These are phyloP conservation scores for Diprion similis DNA, from an alignment of 1,140 invertebrate species.

Conservation along the genomic window DNA sequence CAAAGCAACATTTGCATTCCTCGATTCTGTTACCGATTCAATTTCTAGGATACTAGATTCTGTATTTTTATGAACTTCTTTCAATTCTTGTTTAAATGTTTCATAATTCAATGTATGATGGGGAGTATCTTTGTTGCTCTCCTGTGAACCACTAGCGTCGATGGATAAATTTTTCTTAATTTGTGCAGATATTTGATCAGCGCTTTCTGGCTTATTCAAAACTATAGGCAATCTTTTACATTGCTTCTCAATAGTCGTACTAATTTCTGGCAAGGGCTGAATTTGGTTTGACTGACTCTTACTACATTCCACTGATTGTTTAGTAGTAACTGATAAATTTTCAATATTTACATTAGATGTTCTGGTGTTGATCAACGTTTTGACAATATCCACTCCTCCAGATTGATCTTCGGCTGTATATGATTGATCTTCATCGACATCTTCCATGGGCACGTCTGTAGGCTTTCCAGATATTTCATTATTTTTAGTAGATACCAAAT, in stretches of 20 bases:
- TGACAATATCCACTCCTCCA: background rate
- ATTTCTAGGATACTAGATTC: no score
- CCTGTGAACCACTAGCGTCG: background rate
- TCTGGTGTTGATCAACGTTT: background rate
- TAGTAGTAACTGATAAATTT: background rate
- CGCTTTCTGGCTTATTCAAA: background rate
- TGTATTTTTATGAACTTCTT: background rate
- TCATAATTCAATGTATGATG: background rate
- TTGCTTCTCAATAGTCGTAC: background rate
- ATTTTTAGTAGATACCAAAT: background rate
- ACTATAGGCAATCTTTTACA: background rate
- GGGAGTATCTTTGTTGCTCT: background rate
- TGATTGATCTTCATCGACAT: background rate
- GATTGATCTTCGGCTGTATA: background rate
- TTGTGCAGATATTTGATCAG: background rate
- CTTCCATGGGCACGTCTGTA: background rate
- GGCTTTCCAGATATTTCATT: background rate
- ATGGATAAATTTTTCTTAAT: background rate
- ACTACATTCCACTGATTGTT: background rate
- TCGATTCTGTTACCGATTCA: background rate
- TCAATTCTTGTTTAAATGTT: background rate
- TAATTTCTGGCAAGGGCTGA: background rate
- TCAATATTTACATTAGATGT: background rate
- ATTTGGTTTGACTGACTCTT: constrained; percentile 14
- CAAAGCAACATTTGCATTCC: background rate